Evolutionary conservation across 2,888 invertebrate genomes (phyloP).

Genomic region (Stenurella melanura): DNA sequence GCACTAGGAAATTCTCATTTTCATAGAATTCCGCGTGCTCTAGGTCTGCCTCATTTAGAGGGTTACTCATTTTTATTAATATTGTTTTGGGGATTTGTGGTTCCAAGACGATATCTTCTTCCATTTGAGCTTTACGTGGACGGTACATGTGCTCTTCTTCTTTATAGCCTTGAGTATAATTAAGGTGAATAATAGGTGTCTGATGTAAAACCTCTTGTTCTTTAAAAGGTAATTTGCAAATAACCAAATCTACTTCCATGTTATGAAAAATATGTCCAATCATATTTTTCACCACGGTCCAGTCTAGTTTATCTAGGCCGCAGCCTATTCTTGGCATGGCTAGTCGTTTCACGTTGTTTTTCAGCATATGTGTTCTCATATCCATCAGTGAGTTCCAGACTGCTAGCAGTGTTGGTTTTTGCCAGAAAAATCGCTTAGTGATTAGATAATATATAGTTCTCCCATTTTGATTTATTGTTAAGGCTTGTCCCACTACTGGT

Average conservation of each 20-base stretch:
- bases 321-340: background rate
- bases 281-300: background rate
- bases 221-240: too few relatives aligned
- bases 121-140: too few relatives aligned
- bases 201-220: too few relatives aligned
- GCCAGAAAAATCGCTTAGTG: background rate
- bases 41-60: too few relatives aligned
- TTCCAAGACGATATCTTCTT: too few relatives aligned
- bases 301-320: constrained; percentile 3
- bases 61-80: too few relatives aligned
- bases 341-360: background rate
- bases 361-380: background rate
- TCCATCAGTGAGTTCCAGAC: background rate
- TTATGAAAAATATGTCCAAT: background rate
- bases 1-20: too few relatives aligned
- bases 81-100: too few relatives aligned
- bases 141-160: too few relatives aligned
- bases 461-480: background rate
- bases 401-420: background rate
- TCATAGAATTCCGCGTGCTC: too few relatives aligned
- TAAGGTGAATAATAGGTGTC: too few relatives aligned
- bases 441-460: background rate
- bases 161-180: too few relatives aligned
- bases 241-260: background rate
- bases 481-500: background rate